Percentiles rank a stretch among this genome's conserved stretches.
phyloP scores from a whole-genome alignment of 2,888 invertebrate species.

The Bembecia ichneumoniformis region DNA sequence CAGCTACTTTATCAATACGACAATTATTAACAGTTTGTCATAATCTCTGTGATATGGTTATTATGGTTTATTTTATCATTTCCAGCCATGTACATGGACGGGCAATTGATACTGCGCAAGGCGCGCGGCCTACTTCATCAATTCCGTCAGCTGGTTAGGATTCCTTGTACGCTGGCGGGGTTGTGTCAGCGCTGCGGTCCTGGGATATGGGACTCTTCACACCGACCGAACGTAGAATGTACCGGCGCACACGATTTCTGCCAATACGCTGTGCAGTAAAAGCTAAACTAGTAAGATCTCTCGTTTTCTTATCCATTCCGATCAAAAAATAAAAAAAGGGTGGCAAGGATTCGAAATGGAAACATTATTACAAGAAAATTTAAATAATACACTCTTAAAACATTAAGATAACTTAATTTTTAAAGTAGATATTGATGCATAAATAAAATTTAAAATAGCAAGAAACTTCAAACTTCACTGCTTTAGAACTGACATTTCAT shows the following conservation, averaged over 20 bases:
- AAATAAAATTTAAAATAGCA: no score
- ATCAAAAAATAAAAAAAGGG: no score
- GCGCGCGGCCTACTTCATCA: conserved; percentile 92
- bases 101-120: conserved; percentile 89
- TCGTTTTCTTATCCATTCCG: no score
- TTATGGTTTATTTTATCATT: conserved; percentile 4
- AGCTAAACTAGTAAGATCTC: neutral
- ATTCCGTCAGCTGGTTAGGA: conserved; percentile 87
- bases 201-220: conserved; percentile 95
- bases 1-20: no score
- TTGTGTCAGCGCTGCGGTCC: conserved; percentile 91
- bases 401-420: no score
- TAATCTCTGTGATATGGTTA: neutral
- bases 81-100: conserved; percentile 97
- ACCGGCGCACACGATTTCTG: conserved; percentile 79
- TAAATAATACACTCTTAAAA: no score
- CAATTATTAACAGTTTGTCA: neutral
- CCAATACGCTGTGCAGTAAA: conserved; percentile 47
- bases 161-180: conserved; percentile 91
- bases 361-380: no score
- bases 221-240: conserved; percentile 89
- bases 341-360: no score
- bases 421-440: no score
- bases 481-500: no score
- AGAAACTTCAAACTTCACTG: no score